A percentile compares a stretch with the other conserved stretches of the same genome.
These are phyloP conservation scores for Campoletis raptor DNA, from an alignment of 2,888 invertebrate genomes.

Conservation along the genomic window DNA sequence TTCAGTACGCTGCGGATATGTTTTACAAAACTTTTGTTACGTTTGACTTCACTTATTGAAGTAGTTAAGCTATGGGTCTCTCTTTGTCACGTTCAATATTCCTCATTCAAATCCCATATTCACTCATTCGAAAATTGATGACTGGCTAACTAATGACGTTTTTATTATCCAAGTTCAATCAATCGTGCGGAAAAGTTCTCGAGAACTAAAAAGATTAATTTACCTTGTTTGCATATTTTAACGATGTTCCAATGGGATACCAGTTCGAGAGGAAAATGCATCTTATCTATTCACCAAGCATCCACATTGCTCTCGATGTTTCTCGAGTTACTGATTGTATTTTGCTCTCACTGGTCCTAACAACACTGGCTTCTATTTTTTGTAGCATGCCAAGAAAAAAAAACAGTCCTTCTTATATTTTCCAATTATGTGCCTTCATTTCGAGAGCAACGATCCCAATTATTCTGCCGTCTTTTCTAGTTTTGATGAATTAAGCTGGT, in stretches of 20 bases:
- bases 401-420: constrained; percentile 7
- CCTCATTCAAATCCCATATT: not conserved
- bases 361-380: not conserved
- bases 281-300: not conserved
- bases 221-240: not conserved
- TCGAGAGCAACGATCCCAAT: not conserved
- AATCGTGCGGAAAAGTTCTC: not conserved
- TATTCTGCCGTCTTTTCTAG: not conserved
- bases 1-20: not conserved
- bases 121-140: not conserved
- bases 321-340: constrained; percentile 47
- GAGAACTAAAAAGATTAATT: not conserved
- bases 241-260: not conserved
- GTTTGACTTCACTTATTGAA: constrained; percentile 3
- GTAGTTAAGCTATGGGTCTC: not conserved
- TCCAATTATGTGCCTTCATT: not conserved
- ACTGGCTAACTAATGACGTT: not conserved
- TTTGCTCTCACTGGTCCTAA: not conserved
- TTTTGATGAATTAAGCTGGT: constrained; percentile 38
- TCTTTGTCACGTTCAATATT: not conserved
- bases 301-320: constrained; percentile 14
- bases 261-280: not conserved
- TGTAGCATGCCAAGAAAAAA: not conserved
- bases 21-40: not conserved
- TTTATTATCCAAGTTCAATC: not conserved